Evolutionary conservation across 2,888 invertebrate species (phyloP).

Genomic region (Heliconius erato): DNA sequence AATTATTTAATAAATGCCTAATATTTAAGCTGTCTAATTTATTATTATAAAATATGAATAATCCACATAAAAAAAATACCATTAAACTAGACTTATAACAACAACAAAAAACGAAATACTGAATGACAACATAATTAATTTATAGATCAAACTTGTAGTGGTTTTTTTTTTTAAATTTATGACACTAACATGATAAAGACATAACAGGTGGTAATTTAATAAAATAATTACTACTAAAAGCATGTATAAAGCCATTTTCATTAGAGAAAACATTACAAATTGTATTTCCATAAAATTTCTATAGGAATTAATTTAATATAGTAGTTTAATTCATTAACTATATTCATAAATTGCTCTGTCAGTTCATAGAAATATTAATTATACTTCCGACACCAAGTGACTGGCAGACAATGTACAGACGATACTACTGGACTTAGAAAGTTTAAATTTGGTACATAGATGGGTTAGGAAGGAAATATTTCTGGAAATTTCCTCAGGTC

Average conservation of each 20-base stretch:
- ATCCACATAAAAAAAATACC: too few species aligned
- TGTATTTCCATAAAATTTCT: slow-evolving; percentile 7
- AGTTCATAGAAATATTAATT: neutral
- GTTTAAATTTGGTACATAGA: neutral
- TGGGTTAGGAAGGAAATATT: too few species aligned
- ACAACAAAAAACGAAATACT: too few species aligned
- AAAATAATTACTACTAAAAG: slow-evolving; percentile 3
- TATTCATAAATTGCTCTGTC: slow-evolving; percentile 10
- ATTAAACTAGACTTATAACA: too few species aligned
- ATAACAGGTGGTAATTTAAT: neutral
- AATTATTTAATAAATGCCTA: too few species aligned
- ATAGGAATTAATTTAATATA: slow-evolving; percentile 25
- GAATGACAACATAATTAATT: too few species aligned
- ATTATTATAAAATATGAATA: too few species aligned
- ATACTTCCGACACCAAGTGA: neutral
- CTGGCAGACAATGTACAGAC: neutral
- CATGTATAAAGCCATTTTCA: neutral
- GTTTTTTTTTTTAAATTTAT: neutral
- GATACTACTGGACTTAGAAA: neutral
- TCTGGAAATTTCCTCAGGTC: neutral
- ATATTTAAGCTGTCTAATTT: too few species aligned
- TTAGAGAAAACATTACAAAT: slow-evolving; percentile 14
- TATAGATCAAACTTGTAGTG: too few species aligned
- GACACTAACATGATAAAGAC: neutral
- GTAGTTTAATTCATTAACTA: slow-evolving; percentile 31